Conservation (phyloP, 2,888 invertebrate species). For the Apamea anceps region DNA sequence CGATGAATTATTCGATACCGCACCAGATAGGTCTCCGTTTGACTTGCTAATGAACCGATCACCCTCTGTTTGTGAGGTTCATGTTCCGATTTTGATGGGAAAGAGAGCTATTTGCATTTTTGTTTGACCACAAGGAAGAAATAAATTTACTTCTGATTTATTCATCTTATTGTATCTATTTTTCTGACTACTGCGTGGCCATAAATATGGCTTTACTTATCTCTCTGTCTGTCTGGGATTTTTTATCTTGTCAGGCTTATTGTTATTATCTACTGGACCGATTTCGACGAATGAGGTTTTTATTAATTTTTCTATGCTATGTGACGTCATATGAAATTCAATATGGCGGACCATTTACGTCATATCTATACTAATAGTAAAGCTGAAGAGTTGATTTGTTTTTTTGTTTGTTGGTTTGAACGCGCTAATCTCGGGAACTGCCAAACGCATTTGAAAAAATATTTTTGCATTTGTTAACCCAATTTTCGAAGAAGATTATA, state of each 20-base stretch:
- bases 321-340: neutral
- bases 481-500: too few species aligned
- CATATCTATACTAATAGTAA: neutral
- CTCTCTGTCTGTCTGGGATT: neutral
- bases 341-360: neutral
- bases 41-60: constrained; percentile 72
- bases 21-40: constrained; percentile 54
- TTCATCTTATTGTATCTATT: neutral
- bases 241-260: neutral
- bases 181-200: too few species aligned
- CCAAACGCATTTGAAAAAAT: rapidly evolving
- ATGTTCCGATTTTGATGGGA: constrained; percentile 51
- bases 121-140: constrained; percentile 5
- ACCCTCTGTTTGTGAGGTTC: constrained; percentile 60
- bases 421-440: too few species aligned
- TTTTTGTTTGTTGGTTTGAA: too few species aligned
- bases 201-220: neutral
- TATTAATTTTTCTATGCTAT: too few species aligned
- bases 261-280: neutral
- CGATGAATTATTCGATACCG: constrained; percentile 63
- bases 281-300: neutral
- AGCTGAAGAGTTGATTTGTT: neutral
- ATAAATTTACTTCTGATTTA: neutral
- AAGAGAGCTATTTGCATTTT: constrained; percentile 53
- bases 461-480: neutral